Conservation (phyloP, 2,113 vertebrate genomes). For the Gambusia holbrooki region DNA sequence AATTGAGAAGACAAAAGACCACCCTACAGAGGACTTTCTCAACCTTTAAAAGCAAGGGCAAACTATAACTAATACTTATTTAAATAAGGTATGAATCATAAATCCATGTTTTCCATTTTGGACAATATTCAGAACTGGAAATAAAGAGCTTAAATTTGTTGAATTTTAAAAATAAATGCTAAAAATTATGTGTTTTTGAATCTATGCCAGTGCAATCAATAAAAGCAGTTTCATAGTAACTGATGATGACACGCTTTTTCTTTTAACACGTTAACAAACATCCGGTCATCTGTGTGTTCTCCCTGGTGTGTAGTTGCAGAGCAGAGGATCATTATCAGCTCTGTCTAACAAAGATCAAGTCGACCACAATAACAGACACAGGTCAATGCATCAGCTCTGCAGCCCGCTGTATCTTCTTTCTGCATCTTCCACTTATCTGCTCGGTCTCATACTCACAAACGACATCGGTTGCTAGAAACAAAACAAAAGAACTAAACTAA, state of each 20-base stretch:
- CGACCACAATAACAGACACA: conserved; percentile 44
- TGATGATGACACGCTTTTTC: conserved; percentile 37
- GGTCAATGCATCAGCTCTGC: conserved; percentile 58
- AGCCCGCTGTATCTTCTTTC: conserved; percentile 18
- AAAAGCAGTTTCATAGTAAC: conserved; percentile 40
- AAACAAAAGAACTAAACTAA: conserved; percentile 33
- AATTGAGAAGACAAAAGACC: conserved; percentile 37
- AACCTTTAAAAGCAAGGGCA: not conserved
- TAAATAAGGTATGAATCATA: not conserved
- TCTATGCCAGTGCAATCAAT: conserved; percentile 19
- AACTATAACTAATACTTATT: conserved; percentile 14
- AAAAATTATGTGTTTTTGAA: not conserved
- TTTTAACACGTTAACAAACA: conserved; percentile 3
- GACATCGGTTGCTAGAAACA: not conserved
- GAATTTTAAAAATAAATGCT: not conserved
- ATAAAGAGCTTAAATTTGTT: not conserved
- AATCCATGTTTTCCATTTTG: not conserved
- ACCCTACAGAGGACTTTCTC: conserved; percentile 6
- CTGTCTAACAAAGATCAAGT: conserved; percentile 53
- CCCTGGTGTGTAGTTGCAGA: conserved; percentile 47
- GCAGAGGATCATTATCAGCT: conserved; percentile 59
- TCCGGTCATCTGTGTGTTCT: conserved; percentile 26
- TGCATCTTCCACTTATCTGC: conserved; percentile 11
- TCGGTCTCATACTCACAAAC: not conserved
- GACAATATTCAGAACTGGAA: not conserved